Base-by-base conservation (phyloP, 1,140 invertebrate species). In the Calosoma granatense region DNA sequence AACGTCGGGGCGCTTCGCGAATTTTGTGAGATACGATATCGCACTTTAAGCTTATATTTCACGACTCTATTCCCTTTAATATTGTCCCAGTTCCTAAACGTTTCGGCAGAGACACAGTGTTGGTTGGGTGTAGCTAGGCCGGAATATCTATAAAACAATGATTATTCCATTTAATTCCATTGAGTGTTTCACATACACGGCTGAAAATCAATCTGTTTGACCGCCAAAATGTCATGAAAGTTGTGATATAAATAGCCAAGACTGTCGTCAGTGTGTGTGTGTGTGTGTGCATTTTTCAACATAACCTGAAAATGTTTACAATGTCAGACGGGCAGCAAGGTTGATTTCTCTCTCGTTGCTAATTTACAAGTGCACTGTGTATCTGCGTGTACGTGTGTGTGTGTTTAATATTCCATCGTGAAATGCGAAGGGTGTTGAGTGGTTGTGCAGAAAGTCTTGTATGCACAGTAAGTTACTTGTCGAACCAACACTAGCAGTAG, bases 381-480 rank as follows among this genome's bases (percentile, higher is more conserved):
- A n/a, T 36, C 26, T 36, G 26, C n/a, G 26, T 36, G 26, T 9
- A 9, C 26, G 26, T 36, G 6, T 9, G 26, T 6, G 26, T 9
- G 26, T 36, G 26, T 9, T 36, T n/a, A 9, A n/a, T 6, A 36
- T 36, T 36, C n/a, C n/a, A n/a, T n/a, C 26, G n/a, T 36, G 26
- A 36, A 36, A 63, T 63, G 61, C 54, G 57, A 47, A 51, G 61
- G 20, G 61, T 60, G 36, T 56, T 62, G 12, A 62, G 59, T 47
- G 56, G 61, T 21, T 59, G 56, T 55, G 58, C 60, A 43, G 60
- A 60, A 20, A 53, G 55, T 17, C 39, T 60, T 11, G 52, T 57
- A 21, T 62, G 61, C 53, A 51, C 59, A 53, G 61, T 62, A 58
- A 58, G 61, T 60, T n/a, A n/a, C n/a, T n/a, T n/a, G n/a, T n/a